Evolutionary conservation across 1,140 invertebrate species (phyloP), one percentile per base, ranked within the genome.

Genomic region (Aphis gossypii): DNA sequence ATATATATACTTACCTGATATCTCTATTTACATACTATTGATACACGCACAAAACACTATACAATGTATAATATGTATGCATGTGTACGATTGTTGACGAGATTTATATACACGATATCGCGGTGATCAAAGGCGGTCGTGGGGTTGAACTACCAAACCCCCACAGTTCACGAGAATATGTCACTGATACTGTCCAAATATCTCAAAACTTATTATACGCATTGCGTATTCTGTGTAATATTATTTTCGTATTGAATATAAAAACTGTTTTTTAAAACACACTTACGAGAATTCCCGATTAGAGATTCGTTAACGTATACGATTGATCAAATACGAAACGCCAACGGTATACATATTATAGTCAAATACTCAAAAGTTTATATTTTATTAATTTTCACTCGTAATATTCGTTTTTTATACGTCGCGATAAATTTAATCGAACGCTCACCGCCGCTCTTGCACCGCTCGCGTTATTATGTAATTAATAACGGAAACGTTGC

Each of bases 1-100:
- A n/a, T 35, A 60, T 30, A 68, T 68, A 68, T n/a, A n/a, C 60
- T 68, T 68, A 68, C 30, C 60, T 68, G 60, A 68, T 68, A 68
- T 68, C 60, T 76, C 60, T 76, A 76, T n/a, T 76, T 76, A 76
- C 11, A n/a, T 76, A 76, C 60, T 76, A 76, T 76, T 76, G n/a
- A 6, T 14, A 76, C 18, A 76, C 14, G 1, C 30, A 30, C 60
- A n/a, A 30, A 7, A 51, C 11, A 60, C 23, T 60, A 60, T 30
- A 30, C 11, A 41, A 41, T 41, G 38, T 41, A 41, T 41, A 41
- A 41, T 41, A 38, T 82, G 38, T 1, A n/a, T 60, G 0, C 54
- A 5, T 30, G 4, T 9, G 11, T 14, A 68, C 60, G 30, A n/a
- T 20, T n/a, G 14, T 76, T 30, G 14, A 76, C 60, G 60, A n/a